These are phyloP conservation scores for Spilosoma lubricipeda DNA, from an alignment of 2,888 invertebrate genomes.

Conservation along the genomic window DNA sequence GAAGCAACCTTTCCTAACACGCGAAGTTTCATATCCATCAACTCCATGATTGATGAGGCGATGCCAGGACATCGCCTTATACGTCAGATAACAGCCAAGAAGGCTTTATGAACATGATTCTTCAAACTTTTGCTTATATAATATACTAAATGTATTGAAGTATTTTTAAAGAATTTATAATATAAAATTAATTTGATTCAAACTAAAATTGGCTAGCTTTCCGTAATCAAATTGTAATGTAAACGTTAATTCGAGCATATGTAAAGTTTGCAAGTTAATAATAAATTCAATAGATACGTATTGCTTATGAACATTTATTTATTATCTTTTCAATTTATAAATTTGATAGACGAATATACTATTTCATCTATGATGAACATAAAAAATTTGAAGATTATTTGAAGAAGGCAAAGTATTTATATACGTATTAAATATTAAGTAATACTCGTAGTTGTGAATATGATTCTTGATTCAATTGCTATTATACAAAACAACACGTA, in stretches of 20 bases:
- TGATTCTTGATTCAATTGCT: background rate
- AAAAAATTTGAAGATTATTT: too few species aligned
- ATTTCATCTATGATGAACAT: too few species aligned
- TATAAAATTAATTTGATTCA: background rate
- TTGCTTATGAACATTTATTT: too few species aligned
- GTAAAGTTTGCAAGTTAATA: too few species aligned
- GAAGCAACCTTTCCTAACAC: conserved; percentile 18
- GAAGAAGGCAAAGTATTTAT: background rate
- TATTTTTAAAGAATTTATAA: background rate
- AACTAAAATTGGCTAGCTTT: background rate
- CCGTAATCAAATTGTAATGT: too few species aligned
- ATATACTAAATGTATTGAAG: background rate
- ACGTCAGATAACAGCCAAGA: conserved; percentile 5
- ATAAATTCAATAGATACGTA: too few species aligned
- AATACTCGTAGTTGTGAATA: background rate
- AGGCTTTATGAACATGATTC: conserved; percentile 10
- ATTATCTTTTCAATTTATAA: too few species aligned
- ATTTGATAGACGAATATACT: too few species aligned
- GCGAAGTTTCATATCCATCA: conserved; percentile 43
- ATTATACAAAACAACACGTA: background rate
- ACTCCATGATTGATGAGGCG: conserved; percentile 41
- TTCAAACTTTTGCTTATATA: background rate
- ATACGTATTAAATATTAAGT: background rate
- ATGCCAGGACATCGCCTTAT: conserved; percentile 22
- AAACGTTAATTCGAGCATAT: too few species aligned